Conservation (phyloP, 2,888 invertebrate species). For the Drosophila antonietae region DNA sequence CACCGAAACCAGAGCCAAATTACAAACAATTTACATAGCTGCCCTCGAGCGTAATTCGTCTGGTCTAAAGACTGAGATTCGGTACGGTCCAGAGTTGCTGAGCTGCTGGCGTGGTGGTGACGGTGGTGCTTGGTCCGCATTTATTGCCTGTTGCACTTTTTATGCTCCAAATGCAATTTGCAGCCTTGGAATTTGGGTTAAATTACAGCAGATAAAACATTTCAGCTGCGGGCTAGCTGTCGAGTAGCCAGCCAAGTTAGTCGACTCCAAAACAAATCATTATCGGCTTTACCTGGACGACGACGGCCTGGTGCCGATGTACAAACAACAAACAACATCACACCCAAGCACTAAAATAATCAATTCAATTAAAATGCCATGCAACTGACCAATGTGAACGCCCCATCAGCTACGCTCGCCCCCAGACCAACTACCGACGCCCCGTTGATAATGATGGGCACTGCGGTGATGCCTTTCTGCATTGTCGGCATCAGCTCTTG, state of each 20-base stretch:
- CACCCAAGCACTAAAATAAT: conserved; percentile 77
- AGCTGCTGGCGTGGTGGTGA: neutral
- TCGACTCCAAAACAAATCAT: conserved; percentile 60
- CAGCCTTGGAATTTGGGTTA: conserved; percentile 77
- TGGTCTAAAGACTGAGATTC: conserved; percentile 25
- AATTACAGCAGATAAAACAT: conserved; percentile 75
- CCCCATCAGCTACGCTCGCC: conserved; percentile 53
- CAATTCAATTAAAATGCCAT: conserved; percentile 80
- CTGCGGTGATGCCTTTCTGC: conserved; percentile 41
- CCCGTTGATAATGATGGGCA: conserved; percentile 72
- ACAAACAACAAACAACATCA: conserved; percentile 67
- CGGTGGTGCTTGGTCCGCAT: neutral
- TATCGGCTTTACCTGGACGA: conserved; percentile 50
- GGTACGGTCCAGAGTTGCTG: neutral
- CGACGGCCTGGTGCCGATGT: conserved; percentile 12
- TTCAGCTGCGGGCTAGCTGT: conserved; percentile 57
- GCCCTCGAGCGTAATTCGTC: conserved; percentile 62
- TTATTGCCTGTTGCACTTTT: conserved; percentile 60
- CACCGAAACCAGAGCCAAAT: conserved; percentile 66
- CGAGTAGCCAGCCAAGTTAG: conserved; percentile 26
- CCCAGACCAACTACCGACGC: conserved; percentile 22
- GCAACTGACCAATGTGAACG: conserved; percentile 67
- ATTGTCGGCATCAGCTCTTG: conserved; percentile 49
- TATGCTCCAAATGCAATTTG: conserved; percentile 76
- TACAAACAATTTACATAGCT: conserved; percentile 76